Percentiles rank a stretch among this genome's conserved stretches.
phyloP scores from a whole-genome alignment of 2,113 vertebrate genomes.

The Mesoclemmys tuberculata region DNA sequence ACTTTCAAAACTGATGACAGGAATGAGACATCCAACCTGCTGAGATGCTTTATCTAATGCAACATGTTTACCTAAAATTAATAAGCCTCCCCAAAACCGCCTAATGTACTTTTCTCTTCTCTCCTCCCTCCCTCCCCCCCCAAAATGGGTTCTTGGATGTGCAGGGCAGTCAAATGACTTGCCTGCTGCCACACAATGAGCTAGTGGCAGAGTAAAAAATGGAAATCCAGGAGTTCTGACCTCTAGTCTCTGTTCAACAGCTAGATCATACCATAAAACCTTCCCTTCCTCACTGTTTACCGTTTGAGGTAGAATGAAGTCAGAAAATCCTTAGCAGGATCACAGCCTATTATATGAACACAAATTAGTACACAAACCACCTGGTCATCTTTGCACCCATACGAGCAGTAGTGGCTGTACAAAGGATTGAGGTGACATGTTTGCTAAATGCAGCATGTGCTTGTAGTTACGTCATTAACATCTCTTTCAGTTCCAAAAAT shows the following conservation, averaged over 20 bases:
- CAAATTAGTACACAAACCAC: background rate
- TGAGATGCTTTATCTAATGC: no score
- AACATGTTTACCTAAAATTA: no score
- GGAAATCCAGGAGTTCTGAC: background rate
- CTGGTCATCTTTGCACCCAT: background rate
- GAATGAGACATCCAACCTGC: no score
- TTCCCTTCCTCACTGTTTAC: background rate
- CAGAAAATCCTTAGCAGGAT: rapidly evolving
- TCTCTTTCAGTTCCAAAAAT: background rate
- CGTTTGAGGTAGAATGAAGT: rapidly evolving
- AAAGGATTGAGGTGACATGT: background rate
- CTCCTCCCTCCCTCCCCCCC: no score
- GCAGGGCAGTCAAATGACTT: background rate
- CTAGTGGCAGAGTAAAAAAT: rapidly evolving
- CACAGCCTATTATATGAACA: background rate
- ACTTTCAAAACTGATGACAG: no score
- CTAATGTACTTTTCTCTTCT: no score
- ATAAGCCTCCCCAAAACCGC: no score
- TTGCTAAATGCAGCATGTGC: background rate
- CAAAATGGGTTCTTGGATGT: background rate
- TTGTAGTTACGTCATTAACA: background rate
- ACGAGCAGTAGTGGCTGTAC: background rate
- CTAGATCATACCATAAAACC: background rate
- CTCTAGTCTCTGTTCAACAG: background rate
- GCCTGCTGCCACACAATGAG: background rate